These are phyloP conservation scores for Perca schrenkii DNA, from an alignment of 2,113 vertebrate genomes.

Conservation along the genomic window DNA sequence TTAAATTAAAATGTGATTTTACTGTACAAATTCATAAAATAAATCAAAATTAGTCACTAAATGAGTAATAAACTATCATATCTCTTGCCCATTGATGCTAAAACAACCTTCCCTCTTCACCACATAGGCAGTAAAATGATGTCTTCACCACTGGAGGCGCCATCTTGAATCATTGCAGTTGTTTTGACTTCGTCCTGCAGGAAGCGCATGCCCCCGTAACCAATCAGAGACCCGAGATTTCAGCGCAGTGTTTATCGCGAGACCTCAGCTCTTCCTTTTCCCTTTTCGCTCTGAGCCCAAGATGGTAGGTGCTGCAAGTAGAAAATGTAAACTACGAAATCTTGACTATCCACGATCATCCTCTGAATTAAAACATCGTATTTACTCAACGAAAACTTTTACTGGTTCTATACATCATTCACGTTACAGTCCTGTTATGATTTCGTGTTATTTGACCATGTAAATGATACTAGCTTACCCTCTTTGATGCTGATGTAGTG, in stretches of 20 bases:
- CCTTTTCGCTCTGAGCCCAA: constrained; percentile 85
- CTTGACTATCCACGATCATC: constrained; percentile 80
- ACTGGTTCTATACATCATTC: background rate
- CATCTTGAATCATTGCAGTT: background rate
- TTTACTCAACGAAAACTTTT: rapidly evolving
- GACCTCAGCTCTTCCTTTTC: constrained; percentile 81
- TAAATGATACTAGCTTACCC: constrained; percentile 14
- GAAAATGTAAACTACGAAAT: constrained; percentile 11
- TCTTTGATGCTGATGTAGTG: constrained; percentile 12
- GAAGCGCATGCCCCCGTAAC: constrained; percentile 48
- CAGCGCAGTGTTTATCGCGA: constrained; percentile 82
- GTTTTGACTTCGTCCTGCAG: background rate
- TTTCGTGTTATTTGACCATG: constrained; percentile 28
- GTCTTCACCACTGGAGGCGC: constrained; percentile 46
- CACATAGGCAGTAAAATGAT: too few species aligned
- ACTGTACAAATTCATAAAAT: background rate
- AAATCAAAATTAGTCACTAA: background rate
- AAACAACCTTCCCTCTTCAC: too few species aligned
- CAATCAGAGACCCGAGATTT: constrained; percentile 60
- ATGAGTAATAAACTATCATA: background rate
- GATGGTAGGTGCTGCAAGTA: constrained; percentile 83
- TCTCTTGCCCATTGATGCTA: too few species aligned
- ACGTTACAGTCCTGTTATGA: background rate
- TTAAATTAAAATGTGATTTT: too few species aligned
- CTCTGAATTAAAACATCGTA: constrained; percentile 8